A percentile compares a stretch with the other conserved stretches of the same genome.
These are phyloP conservation scores for Pedetes capensis DNA, from an alignment of 2,113 vertebrate species.

Conservation along the genomic window DNA sequence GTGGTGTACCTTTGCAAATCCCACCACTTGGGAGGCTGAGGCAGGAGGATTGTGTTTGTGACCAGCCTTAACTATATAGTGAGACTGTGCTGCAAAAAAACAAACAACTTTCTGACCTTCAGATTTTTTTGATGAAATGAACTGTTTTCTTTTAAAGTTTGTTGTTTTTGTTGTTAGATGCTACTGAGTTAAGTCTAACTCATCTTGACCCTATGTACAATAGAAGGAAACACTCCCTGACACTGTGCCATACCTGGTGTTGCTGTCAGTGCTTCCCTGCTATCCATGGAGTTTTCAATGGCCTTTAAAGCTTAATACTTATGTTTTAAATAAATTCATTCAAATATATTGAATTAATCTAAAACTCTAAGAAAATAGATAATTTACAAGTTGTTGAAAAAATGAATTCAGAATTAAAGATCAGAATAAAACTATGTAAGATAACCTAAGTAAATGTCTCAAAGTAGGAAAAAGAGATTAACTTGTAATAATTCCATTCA, in stretches of 20 bases:
- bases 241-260: too few relatives aligned
- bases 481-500: not conserved
- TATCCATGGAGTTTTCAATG: too few relatives aligned
- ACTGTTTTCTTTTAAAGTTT: not conserved
- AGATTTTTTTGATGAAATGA: not conserved
- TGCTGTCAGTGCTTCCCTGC: too few relatives aligned
- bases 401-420: not conserved
- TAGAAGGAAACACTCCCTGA: too few relatives aligned
- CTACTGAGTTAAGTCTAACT: too few relatives aligned
- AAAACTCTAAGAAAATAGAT: not conserved
- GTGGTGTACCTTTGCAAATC: too few relatives aligned
- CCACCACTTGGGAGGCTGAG: too few relatives aligned
- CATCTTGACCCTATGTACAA: too few relatives aligned
- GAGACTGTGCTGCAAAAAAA: too few relatives aligned
- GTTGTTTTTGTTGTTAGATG: too few relatives aligned
- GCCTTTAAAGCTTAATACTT: not conserved
- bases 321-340: not conserved
- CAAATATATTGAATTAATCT: not conserved
- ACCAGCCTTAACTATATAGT: too few relatives aligned
- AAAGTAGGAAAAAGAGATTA: not conserved
- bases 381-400: not conserved
- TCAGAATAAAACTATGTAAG: not conserved
- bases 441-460: not conserved
- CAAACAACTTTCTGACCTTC: not conserved
- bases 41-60: too few relatives aligned